Conservation (phyloP, 2,113 vertebrate species). For the Perca flavescens region DNA sequence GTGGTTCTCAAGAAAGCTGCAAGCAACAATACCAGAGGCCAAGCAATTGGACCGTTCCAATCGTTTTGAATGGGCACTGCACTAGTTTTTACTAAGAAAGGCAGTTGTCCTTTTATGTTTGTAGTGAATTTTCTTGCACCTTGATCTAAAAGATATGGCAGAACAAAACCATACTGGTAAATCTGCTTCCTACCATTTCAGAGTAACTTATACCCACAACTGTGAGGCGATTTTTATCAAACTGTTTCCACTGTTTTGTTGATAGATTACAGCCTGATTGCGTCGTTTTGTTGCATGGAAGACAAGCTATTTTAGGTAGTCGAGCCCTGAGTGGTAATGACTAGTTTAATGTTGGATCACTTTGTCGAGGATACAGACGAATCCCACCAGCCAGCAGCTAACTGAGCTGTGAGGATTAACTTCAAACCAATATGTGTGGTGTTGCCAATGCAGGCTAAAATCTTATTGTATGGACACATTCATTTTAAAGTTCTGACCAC, state of each 20-base stretch:
- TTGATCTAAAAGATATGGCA: constrained; percentile 19
- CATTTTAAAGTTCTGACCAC: constrained; percentile 50
- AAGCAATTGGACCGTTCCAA: no score
- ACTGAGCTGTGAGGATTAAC: constrained; percentile 1
- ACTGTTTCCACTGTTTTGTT: constrained; percentile 7
- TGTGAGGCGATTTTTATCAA: not conserved
- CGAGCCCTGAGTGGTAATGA: not conserved
- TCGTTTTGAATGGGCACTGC: no score
- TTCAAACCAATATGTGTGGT: not conserved
- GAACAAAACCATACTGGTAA: constrained; percentile 22
- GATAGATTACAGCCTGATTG: not conserved
- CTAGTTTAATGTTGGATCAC: not conserved
- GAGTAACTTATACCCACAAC: not conserved
- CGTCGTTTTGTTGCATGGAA: not conserved
- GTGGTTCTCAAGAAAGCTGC: no score
- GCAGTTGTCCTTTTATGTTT: not conserved
- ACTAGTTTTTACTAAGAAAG: not conserved
- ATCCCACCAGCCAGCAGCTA: not conserved
- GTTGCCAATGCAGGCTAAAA: constrained; percentile 25
- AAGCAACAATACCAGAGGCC: no score
- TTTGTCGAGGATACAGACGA: not conserved
- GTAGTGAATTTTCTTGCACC: not conserved
- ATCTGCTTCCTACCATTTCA: constrained; percentile 14
- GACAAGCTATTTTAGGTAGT: constrained; percentile 2
- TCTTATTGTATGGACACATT: constrained; percentile 55